These are phyloP conservation scores for Agonopterix arenella DNA, from an alignment of 2,888 invertebrate genomes.

Conservation along the genomic window DNA sequence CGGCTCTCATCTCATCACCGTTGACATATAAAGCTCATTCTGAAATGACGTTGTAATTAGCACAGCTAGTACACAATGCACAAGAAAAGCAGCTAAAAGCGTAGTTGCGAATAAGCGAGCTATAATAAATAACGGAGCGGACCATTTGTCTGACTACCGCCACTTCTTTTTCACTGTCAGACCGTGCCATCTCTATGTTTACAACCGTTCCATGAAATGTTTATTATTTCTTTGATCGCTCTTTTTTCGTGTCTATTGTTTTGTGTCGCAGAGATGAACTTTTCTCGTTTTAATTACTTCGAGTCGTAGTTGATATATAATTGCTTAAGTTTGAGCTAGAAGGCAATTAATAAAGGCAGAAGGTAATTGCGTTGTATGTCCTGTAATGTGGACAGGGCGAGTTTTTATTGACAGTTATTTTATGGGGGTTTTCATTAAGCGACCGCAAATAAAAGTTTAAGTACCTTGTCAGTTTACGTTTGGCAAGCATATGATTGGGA, in stretches of 20 bases:
- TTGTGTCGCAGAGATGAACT: not conserved
- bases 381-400: too few species aligned
- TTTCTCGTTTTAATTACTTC: too few species aligned
- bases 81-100: conserved; percentile 4
- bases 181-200: conserved; percentile 4
- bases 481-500: too few species aligned
- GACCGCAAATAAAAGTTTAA: too few species aligned
- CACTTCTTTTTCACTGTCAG: conserved; percentile 32
- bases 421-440: too few species aligned
- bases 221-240: conserved; percentile 7
- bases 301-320: too few species aligned
- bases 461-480: too few species aligned
- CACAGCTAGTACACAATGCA: not conserved
- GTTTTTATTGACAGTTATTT: too few species aligned
- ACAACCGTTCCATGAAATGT: conserved; percentile 7
- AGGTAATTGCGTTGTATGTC: too few species aligned
- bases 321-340: too few species aligned
- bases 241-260: not conserved
- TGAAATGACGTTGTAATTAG: conserved; percentile 3
- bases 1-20: too few species aligned
- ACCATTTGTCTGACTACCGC: conserved; percentile 26
- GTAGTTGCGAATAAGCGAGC: conserved; percentile 8
- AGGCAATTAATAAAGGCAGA: too few species aligned
- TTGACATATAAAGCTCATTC: not conserved
- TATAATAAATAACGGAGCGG: conserved; percentile 22